A percentile compares a stretch with the other conserved stretches of the same genome.
Evolutionary conservation across 2,797 vertebrate species (phyloP).

Genomic region (Spea hammondii): DNA sequence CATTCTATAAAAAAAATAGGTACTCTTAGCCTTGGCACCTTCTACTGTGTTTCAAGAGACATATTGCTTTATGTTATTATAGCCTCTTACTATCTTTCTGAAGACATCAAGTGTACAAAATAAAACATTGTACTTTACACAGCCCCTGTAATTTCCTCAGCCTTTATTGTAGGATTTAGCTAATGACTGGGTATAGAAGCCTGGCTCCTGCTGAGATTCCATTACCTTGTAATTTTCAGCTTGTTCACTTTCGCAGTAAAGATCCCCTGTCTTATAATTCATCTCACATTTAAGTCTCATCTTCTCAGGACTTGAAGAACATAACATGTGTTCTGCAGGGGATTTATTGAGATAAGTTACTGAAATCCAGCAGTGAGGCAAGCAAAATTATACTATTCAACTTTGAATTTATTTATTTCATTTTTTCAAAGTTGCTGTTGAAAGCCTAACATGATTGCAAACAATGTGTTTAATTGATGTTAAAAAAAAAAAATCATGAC

Average conservation of each 20-base stretch:
- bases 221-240: slow-evolving; percentile 79
- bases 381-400: slow-evolving; percentile 64
- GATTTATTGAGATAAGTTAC: slow-evolving; percentile 72
- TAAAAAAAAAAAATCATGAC: slow-evolving; percentile 66
- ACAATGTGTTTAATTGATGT: slow-evolving; percentile 66
- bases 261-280: slow-evolving; percentile 73
- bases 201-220: slow-evolving; percentile 68
- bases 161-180: slow-evolving; percentile 68
- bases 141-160: slow-evolving; percentile 57
- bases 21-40: background rate
- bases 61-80: slow-evolving; percentile 43
- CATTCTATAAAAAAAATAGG: too few species aligned
- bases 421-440: slow-evolving; percentile 61
- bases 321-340: slow-evolving; percentile 70
- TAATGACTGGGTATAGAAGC: slow-evolving; percentile 68
- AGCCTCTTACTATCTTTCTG: slow-evolving; percentile 35
- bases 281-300: slow-evolving; percentile 67
- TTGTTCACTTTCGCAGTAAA: slow-evolving; percentile 74
- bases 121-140: slow-evolving; percentile 55
- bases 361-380: slow-evolving; percentile 72
- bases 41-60: slow-evolving; percentile 7
- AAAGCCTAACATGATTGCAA: slow-evolving; percentile 70
- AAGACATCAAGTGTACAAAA: slow-evolving; percentile 57
- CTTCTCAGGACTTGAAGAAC: slow-evolving; percentile 67
- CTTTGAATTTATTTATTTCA: slow-evolving; percentile 58